A percentile compares a stretch with the other conserved stretches of the same genome.
phyloP scores from a whole-genome alignment of 1,140 invertebrate species.

The Drosophila sproati region DNA sequence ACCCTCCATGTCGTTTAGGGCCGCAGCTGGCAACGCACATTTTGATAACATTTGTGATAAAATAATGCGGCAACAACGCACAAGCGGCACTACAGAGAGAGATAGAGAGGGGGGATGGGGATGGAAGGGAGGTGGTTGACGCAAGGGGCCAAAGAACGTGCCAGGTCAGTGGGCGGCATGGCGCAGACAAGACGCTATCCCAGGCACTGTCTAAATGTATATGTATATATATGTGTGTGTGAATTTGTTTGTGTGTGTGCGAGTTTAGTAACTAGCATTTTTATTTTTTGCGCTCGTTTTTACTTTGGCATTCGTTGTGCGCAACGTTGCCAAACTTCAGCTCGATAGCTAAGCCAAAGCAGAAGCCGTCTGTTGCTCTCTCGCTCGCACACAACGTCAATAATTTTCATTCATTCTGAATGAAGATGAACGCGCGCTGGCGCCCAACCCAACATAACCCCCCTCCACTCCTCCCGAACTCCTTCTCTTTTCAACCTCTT shows the following conservation, averaged over 20 bases:
- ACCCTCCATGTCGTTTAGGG: conserved; percentile 16
- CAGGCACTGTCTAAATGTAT: conserved; percentile 15
- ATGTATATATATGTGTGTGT: conserved; percentile 35
- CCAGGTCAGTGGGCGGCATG: conserved; percentile 78
- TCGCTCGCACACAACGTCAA: conserved; percentile 36
- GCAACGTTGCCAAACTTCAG: conserved; percentile 66
- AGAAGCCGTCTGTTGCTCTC: conserved; percentile 1
- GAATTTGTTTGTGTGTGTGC: conserved; percentile 44
- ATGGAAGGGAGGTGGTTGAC: background rate
- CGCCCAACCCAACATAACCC: background rate
- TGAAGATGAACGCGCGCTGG: conserved; percentile 52
- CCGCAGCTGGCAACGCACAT: conserved; percentile 77
- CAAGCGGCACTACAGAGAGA: conserved; percentile 20
- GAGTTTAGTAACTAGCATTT: conserved; percentile 54
- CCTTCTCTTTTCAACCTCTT: background rate
- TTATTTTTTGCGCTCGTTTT: conserved; percentile 73
- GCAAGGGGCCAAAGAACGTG: conserved; percentile 50
- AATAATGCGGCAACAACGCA: conserved; percentile 79
- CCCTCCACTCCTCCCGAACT: background rate
- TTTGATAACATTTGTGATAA: conserved; percentile 80
- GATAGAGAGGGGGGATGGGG: background rate
- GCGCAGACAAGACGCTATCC: conserved; percentile 42
- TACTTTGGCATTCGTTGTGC: conserved; percentile 69
- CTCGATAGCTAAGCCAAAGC: conserved; percentile 21
- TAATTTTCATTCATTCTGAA: conserved; percentile 74